A percentile compares a stretch with the other conserved stretches of the same genome.
Conservation (phyloP, 2,113 vertebrate genomes). For the Carettochelys insculpta region DNA sequence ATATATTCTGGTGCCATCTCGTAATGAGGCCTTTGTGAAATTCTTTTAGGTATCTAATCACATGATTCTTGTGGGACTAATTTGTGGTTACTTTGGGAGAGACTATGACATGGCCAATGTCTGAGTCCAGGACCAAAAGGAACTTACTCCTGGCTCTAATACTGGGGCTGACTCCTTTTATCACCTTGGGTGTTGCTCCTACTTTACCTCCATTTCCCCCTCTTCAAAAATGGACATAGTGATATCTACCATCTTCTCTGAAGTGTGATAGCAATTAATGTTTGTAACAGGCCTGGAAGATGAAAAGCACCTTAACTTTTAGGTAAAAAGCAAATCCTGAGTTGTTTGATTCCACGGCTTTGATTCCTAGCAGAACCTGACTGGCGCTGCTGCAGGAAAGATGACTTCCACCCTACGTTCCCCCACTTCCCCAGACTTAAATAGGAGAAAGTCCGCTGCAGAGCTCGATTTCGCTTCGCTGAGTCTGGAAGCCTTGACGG, state of each 20-base stretch:
- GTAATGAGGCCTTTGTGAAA: not conserved
- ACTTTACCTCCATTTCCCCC: not conserved
- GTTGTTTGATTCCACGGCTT: not conserved
- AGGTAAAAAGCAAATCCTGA: not conserved
- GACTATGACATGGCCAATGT: not conserved
- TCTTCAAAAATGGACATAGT: not conserved
- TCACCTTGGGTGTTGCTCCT: not conserved
- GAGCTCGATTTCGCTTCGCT: not conserved
- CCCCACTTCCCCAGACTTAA: not conserved
- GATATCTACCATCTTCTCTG: not conserved
- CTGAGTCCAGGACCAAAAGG: not conserved
- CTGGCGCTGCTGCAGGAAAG: not conserved
- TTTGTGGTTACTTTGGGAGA: not conserved
- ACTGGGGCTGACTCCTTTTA: not conserved
- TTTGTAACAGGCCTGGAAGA: not conserved
- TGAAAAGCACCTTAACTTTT: not conserved
- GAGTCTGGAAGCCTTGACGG: constrained; percentile 51
- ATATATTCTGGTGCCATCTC: not conserved
- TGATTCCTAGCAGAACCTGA: not conserved
- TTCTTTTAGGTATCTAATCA: not conserved
- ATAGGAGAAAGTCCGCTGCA: not conserved
- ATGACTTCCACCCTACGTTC: not conserved
- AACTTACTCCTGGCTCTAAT: not conserved
- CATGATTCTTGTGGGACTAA: not conserved
- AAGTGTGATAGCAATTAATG: not conserved